Evolutionary conservation across 1,140 invertebrate species (phyloP).

Genomic region (Zaprionus nigranus): DNA sequence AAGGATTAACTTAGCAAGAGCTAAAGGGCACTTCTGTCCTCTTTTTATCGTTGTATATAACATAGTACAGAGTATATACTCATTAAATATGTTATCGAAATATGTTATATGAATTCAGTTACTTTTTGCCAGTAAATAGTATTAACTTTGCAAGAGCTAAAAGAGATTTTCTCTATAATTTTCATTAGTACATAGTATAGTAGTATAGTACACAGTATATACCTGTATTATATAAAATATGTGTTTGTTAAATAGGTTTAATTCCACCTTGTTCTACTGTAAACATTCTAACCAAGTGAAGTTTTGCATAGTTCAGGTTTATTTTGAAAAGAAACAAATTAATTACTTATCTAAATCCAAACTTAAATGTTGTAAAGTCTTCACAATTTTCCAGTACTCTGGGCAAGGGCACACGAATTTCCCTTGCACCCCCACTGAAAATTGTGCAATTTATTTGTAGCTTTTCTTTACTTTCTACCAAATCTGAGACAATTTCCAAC

Average conservation of each 20-base stretch:
- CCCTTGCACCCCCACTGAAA: not conserved
- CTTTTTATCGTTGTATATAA: not conserved
- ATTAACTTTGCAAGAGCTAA: no score
- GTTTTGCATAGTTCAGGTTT: not conserved
- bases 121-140: no score
- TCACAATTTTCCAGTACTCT: not conserved
- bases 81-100: no score
- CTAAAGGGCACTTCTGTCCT: no score
- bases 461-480: conserved; percentile 26
- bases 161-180: no score
- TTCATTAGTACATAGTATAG: no score
- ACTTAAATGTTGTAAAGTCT: conserved; percentile 1
- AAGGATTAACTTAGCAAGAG: not conserved
- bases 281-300: not conserved
- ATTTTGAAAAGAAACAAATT: not conserved
- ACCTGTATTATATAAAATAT: no score
- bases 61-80: no score
- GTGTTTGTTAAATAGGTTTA: not conserved
- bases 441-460: not conserved
- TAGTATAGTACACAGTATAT: no score
- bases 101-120: no score
- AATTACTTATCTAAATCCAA: not conserved
- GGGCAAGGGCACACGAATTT: not conserved
- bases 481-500: conserved; percentile 81
- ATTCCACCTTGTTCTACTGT: not conserved